Percentiles rank a stretch among this genome's conserved stretches.
Evolutionary conservation across 2,888 invertebrate species (phyloP).

Genomic region (Galerucella pusilla): DNA sequence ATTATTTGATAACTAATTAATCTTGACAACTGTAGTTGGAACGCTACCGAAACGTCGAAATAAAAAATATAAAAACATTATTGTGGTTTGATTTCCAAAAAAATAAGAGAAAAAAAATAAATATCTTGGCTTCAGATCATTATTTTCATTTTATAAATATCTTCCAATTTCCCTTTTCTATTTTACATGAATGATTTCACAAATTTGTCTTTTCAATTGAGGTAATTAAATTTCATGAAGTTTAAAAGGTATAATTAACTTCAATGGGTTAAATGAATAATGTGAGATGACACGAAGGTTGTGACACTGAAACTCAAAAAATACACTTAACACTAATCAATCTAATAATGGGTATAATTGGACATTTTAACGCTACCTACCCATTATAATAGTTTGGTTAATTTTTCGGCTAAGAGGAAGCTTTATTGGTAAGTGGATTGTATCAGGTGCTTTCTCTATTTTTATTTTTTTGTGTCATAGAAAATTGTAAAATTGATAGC

Average conservation of each 20-base stretch:
- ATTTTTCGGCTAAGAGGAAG: neutral
- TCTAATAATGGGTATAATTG: conserved; percentile 31
- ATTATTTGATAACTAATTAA: too few relatives aligned
- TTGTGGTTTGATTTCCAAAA: too few relatives aligned
- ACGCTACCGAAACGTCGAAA: too few relatives aligned
- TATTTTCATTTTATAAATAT: neutral
- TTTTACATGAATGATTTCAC: neutral
- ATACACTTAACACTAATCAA: conserved; percentile 15
- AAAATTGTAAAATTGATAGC: too few relatives aligned
- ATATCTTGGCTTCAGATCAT: too few relatives aligned
- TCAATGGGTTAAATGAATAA: conserved; percentile 23
- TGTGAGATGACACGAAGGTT: conserved; percentile 25
- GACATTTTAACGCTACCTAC: conserved; percentile 9
- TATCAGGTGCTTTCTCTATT: too few relatives aligned
- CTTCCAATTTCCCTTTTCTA: neutral
- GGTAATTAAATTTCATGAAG: neutral
- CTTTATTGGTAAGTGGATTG: too few relatives aligned
- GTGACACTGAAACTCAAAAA: conserved; percentile 32
- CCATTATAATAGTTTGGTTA: conserved; percentile 5
- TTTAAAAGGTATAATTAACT: conserved; percentile 15
- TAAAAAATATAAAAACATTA: too few relatives aligned
- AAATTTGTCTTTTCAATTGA: neutral
- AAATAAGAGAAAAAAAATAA: too few relatives aligned
- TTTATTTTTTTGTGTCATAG: too few relatives aligned
- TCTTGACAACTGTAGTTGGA: too few relatives aligned